Base-by-base conservation (phyloP, 2,113 vertebrate genomes). In the Reinhardtius hippoglossoides region DNA sequence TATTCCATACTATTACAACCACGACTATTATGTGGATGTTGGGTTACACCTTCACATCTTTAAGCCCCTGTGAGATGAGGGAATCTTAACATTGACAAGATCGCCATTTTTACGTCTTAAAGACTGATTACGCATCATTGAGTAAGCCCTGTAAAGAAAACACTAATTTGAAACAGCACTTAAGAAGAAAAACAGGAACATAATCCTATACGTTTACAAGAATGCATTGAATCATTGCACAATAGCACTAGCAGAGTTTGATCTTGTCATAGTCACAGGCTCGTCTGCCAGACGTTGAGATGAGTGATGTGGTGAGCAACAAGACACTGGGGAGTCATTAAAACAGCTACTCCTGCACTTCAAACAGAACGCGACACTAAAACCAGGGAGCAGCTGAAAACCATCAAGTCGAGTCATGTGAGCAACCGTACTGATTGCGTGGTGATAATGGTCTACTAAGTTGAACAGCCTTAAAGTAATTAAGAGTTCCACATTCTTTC, bases 401-500 rank as follows among this genome's bases (percentile, higher is more conserved):
- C 27, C 50, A 61, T 73, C 37, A 57, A 50, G 74, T 55, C 23
- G 3, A 18, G 50, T 87, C 80, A 85, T 31, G 70, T 73, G 72
- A 76, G 40, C 37, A 27, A 14, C 18, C n/a, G 1, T 3, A 31
- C 3, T 4, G 6, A 54, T 0, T 20, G 0, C 58, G 18, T 27
- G 6, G n/a, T n/a, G n/a, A n/a, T n/a, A n/a, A n/a, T n/a, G n/a
- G 3, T 60, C 14, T 18, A 63, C 26, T 63, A 20, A 59, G 54
- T 16, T 7, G 56, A 67, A 40, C 2, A 23, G 35, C 57, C 24
- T 40, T 40, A 27, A 59, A 65, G 4, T 16, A 3, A 37, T 40
- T 66, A 76, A 31, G 21, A 21, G 10, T 66, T 55, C 26, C 1
- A 0, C 26, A 60, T 82, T 80, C 61, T 64, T 58, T 61, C 0